Base-by-base conservation (phyloP, 2,888 invertebrate genomes). In the Drosophila phalerata region DNA sequence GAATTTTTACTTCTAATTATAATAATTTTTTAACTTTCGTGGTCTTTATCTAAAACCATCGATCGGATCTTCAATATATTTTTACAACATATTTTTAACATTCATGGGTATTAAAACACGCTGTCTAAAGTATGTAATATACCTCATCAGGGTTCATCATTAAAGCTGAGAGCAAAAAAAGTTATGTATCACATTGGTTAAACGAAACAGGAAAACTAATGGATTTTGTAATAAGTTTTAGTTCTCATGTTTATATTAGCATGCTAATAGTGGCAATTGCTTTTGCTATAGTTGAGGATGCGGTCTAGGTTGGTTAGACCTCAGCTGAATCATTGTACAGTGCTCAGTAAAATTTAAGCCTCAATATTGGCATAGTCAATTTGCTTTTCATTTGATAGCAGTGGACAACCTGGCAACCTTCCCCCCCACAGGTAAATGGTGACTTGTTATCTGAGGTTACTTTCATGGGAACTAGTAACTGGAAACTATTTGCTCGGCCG, bases 231-330 rank as follows among this genome's bases (percentile, higher is more conserved):
- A 85, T 87, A 85, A 85, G 85, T 85, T 85, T 83, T 71, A 85
- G 87, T 87, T 86, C 85, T 68, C 82, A 85, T 85, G 85, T 85
- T 87, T 85, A 87, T 85, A 87, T 85, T 85, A 80, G 87, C 85
- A 85, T 85, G 75, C 78, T 79, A 87, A 87, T 84, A 69, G 76
- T 67, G 70, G 76, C 79, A 77, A 81, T 69, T 79, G 73, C 73
- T 49, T 4, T 37, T 55, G 68, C 61, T 63, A 22, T 58, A n/a
- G 19, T 32, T 25, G 34, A 15, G 58, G 22, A 47, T n/a, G 25
- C 17, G 37, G 53, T 13, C 11, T 17, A 10, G 47, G 22, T 55
- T 30, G 22, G 6, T 3, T 28, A 19, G n/a, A 19, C 25, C 25
- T 32, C 17, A 19, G 47, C 60, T 63, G 60, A 52, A 55, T 51